Conservation (phyloP, 2,113 vertebrate species). For the Corapipo altera region DNA sequence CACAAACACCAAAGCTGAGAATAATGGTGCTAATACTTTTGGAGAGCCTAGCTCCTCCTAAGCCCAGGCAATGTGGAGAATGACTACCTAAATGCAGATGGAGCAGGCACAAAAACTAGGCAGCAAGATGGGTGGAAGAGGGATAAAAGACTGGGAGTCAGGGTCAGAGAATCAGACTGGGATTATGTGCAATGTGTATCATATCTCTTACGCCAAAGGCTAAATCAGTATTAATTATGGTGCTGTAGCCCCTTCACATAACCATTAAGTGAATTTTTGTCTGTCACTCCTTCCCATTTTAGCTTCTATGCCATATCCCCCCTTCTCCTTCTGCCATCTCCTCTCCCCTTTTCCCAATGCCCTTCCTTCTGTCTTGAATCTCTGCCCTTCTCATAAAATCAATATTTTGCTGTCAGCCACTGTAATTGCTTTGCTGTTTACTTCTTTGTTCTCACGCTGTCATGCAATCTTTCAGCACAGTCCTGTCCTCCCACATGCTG, state of each 20-base stretch:
- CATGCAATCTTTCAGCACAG: background rate
- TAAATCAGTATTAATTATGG: background rate
- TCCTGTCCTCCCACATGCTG: background rate
- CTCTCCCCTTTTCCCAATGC: background rate
- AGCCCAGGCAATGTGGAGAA: background rate
- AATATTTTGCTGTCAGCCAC: background rate
- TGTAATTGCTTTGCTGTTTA: background rate
- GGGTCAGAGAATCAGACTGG: background rate
- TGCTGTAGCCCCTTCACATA: background rate
- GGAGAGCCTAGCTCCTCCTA: background rate
- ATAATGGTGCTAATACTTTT: background rate
- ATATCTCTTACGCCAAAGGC: background rate
- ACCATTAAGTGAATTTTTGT: background rate
- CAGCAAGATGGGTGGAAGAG: background rate
- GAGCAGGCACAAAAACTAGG: background rate
- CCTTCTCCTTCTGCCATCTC: background rate
- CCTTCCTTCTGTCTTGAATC: background rate
- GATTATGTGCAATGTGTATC: background rate
- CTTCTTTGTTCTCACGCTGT: background rate
- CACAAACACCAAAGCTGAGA: background rate
- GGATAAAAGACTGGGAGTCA: background rate
- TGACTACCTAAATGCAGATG: background rate
- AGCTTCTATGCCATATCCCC: background rate
- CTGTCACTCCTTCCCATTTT: background rate
- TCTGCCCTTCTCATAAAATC: background rate